Base-by-base conservation (phyloP, 2,888 invertebrate species). In the Torymus auratus region DNA sequence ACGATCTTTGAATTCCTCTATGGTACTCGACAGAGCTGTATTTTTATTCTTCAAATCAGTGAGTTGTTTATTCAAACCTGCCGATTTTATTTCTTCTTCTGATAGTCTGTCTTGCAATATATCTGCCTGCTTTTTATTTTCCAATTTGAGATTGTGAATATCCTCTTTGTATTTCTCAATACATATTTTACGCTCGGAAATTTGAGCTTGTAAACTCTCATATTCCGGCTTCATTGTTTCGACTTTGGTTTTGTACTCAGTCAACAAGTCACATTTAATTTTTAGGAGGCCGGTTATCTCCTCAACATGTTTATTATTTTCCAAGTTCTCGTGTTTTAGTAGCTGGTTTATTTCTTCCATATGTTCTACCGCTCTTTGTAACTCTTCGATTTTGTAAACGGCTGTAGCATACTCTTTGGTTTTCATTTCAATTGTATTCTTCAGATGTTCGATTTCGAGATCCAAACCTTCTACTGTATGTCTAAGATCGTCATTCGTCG, bases 1-100 rank as follows among this genome's bases (percentile, higher is more conserved):
- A 82, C 92, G 92, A 55, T 92, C 92, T 1, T 92, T 92, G 81
- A 92, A 91, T 0, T 90, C 91, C 80, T 93, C 91, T 82, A 89
- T 87, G 2, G 93, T 89, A 58, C 89, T 90, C 67, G 91, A 77
- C 75, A 93, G 91, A 84, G 91, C 90, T 0, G 87, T 85, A 85
- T 92, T 92, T 84, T 92, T 92, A 0, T 92, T 90, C 0, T 92
- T 90, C 20, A 92, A 82, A 12, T 88, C 86, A 2, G 86, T 86
- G 0, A 92, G 71, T 78, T 92, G 91, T 13, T 89, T 89, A 52
- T 88, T 89, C 23, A 92, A 78, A 2, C 85, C 85, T 1, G 83
- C 81, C 71, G 85, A 91, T 78, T 90, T 91, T 0, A 89, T 87
- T 28, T 87, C 87, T 17, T 92, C 84, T 17, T 83, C 77, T 10